phyloP scores from a whole-genome alignment of 2,113 vertebrate species.

The Scomber colias region DNA sequence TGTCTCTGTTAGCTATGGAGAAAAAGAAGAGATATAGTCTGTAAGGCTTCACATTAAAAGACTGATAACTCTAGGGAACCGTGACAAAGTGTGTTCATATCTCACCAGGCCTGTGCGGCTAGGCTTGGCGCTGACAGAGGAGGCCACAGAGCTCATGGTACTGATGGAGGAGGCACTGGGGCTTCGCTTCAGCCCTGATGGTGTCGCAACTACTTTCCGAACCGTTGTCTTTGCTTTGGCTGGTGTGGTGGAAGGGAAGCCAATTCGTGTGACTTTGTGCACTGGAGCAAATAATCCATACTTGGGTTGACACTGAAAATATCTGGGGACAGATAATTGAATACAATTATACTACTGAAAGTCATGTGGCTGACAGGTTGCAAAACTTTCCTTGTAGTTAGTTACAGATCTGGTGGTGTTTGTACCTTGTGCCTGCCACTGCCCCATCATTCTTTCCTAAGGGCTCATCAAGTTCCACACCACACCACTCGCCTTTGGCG shows the following conservation, averaged over 20 bases:
- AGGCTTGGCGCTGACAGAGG: slow-evolving; percentile 96
- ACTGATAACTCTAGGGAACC: neutral
- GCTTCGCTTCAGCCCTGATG: slow-evolving; percentile 91
- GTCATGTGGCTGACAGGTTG: neutral
- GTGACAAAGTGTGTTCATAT: neutral
- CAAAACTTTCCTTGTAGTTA: neutral
- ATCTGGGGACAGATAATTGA: slow-evolving; percentile 81
- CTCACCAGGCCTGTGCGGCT: slow-evolving; percentile 97
- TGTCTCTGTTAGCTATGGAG: slow-evolving; percentile 94
- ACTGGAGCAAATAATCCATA: slow-evolving; percentile 98
- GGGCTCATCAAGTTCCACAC: slow-evolving; percentile 96
- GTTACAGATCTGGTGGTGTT: neutral
- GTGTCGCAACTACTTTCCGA: slow-evolving; percentile 87
- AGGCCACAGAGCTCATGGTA: slow-evolving; percentile 96
- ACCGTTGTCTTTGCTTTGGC: slow-evolving; percentile 93
- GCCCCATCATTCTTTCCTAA: slow-evolving; percentile 98
- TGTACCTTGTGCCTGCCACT: slow-evolving; percentile 96
- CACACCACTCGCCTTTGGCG: slow-evolving; percentile 99
- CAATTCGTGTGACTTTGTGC: slow-evolving; percentile 98
- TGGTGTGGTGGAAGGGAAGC: slow-evolving; percentile 96
- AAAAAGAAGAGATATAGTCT: neutral
- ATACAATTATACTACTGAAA: slow-evolving; percentile 19
- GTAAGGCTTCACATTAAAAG: neutral
- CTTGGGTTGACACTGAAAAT: slow-evolving; percentile 98
- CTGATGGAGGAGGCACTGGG: slow-evolving; percentile 97